These are phyloP conservation scores for Ips typographus DNA, from an alignment of 1,140 invertebrate species.

Conservation along the genomic window DNA sequence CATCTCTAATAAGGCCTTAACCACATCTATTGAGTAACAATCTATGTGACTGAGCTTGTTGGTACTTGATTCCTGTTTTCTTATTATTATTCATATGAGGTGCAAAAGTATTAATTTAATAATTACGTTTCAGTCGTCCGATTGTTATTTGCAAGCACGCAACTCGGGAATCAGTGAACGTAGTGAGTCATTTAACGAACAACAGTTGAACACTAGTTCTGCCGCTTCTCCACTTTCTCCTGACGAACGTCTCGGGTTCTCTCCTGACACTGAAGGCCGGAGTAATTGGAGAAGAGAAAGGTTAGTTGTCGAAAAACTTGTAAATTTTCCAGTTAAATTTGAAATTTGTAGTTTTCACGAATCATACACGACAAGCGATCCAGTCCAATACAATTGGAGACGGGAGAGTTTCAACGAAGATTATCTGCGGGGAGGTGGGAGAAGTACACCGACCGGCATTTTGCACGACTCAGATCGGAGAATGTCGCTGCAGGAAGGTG, in stretches of 20 bases:
- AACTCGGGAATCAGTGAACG: slow-evolving; percentile 44
- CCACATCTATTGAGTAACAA: no score
- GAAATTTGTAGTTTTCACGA: slow-evolving; percentile 23
- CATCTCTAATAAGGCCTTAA: no score
- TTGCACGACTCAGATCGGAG: slow-evolving; percentile 27
- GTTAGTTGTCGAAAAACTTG: slow-evolving; percentile 17
- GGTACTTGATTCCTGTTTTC: no score
- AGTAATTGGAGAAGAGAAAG: slow-evolving; percentile 45
- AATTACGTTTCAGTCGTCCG: slow-evolving; percentile 9
- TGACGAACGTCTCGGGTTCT: slow-evolving; percentile 28
- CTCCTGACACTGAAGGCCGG: slow-evolving; percentile 32
- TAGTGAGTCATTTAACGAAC: slow-evolving; percentile 50
- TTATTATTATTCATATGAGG: no score
- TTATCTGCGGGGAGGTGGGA: slow-evolving; percentile 43
- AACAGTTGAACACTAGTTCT: slow-evolving; percentile 37
- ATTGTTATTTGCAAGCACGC: slow-evolving; percentile 14
- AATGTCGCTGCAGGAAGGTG: slow-evolving; percentile 42
- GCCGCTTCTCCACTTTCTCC: slow-evolving; percentile 17
- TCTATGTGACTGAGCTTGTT: no score
- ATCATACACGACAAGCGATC: slow-evolving; percentile 19
- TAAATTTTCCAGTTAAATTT: neutral
- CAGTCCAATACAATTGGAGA: slow-evolving; percentile 21
- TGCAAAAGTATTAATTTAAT: no score
- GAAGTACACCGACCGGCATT: neutral
- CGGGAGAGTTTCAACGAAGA: slow-evolving; percentile 50